Base-by-base conservation (phyloP, 2,113 vertebrate species). In the Hemicordylus capensis region DNA sequence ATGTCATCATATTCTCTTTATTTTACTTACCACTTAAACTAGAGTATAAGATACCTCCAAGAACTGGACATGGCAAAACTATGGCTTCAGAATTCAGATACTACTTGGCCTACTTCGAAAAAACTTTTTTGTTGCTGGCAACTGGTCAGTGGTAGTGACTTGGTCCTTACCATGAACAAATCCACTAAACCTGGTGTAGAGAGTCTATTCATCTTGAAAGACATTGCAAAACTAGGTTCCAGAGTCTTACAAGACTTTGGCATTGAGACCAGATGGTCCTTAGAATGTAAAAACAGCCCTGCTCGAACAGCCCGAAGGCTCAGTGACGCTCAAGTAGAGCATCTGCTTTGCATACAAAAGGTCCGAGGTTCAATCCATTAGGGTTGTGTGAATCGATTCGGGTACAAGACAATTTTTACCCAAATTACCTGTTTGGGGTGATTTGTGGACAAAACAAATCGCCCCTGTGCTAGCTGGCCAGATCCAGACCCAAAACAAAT, bases 1-100 rank as follows among this genome's bases (percentile, higher is more conserved):
- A 96, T 96, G 92, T 91, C 93, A 96, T 96, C 94, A 96, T 96
- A 96, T 96, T 96, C 92, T 93, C 86, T 77, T 94, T 95, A 94
- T 96, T 96, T 96, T 96, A 95, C 94, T 96, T 95, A 96, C 94
- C 92, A 93, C 93, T 96, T 96, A 94, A 91, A 91, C 92, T 89
- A 87, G 89, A 86, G 89, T 94, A 94, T 93, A 93, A 95, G 92
- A 86, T 93, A 89, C 73, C 91, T 95, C 92, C 90, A 93, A 92
- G 92, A 94, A 84, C 67, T 89, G 87, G 82, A 88, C 91, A 86
- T 89, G 89, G 83, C 48, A 87, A 89, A 90, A 88, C 93, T 89
- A 85, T 89, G 85, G 88, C 87, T 93, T 26, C 83, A 90, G 93
- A 91, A 73, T 80, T 79, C 89, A 89, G 81, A 85, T 84, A 87